Conservation (phyloP, 1,140 invertebrate genomes). For the Drosophila guanche region DNA sequence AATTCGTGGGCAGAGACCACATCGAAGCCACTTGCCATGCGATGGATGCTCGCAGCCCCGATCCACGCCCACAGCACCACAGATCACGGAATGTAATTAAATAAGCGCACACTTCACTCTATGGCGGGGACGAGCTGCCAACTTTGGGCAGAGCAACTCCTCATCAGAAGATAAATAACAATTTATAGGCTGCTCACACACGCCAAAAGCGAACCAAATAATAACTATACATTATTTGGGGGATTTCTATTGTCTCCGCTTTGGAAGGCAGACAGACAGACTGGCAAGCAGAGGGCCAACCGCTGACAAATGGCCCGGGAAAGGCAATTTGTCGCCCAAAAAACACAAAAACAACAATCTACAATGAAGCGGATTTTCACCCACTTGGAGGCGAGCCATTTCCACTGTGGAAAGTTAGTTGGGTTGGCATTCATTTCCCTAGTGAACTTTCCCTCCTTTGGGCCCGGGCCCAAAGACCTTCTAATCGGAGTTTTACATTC, state of each 20-base stretch:
- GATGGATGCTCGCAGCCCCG: slow-evolving; percentile 17
- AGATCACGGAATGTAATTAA: background rate
- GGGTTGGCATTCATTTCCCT: slow-evolving; percentile 34
- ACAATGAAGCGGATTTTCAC: slow-evolving; percentile 33
- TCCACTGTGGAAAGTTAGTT: slow-evolving; percentile 22
- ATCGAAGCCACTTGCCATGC: slow-evolving; percentile 29
- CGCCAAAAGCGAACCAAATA: slow-evolving; percentile 47
- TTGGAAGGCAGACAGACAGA: slow-evolving; percentile 18
- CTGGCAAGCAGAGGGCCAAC: slow-evolving; percentile 5
- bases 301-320: slow-evolving; percentile 33
- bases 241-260: slow-evolving; percentile 22
- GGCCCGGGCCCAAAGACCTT: slow-evolving; percentile 16
- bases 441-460: slow-evolving; percentile 21
- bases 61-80: slow-evolving; percentile 35
- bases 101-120: slow-evolving; percentile 18
- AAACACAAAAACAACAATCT: slow-evolving; percentile 24
- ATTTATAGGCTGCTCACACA: slow-evolving; percentile 55
- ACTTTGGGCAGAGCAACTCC: slow-evolving; percentile 57
- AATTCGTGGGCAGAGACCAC: slow-evolving; percentile 8
- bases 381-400: slow-evolving; percentile 39
- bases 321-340: slow-evolving; percentile 41
- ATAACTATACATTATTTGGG: slow-evolving; percentile 55
- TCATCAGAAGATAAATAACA: slow-evolving; percentile 55
- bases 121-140: slow-evolving; percentile 60
- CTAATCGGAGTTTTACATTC: slow-evolving; percentile 9